Base-by-base conservation (phyloP, 2,888 invertebrate genomes). In the Xanthorhoe spadicearia region DNA sequence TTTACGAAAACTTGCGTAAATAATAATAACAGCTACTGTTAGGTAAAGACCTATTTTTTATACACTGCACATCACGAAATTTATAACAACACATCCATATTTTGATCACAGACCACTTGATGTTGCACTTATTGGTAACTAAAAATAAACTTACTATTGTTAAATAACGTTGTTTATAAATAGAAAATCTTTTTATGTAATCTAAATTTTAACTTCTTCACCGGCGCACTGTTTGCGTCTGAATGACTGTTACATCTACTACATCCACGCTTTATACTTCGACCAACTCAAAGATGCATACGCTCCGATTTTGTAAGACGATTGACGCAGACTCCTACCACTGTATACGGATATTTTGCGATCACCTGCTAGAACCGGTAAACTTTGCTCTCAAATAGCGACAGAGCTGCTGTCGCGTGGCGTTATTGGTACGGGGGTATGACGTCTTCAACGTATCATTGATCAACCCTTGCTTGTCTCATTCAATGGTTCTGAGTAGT, bases 251-350 rank as follows among this genome's bases (percentile, higher is more conserved):
- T 81, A 85, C 83, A 82, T 83, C 87, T 82, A 87, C 89, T 83
- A 84, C 87, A 78, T 78, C 89, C 76, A 81, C 83, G 86, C 87
- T 92, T 93, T 93, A 93, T 93, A 93, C 89, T 87, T 92, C 87
- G 86, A 89, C 87, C 88, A 84, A 83, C 80, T 82, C 82, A 90
- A 92, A 92, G 92, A 89, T 86, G 91, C 85, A 88, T 81, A 87
- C 87, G 73, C 81, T 74, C 78, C 76, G 92, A 90, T 93, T 93
- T 93, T 92, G 93, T 91, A 93, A 92, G 93, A 91, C 88, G 82
- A 78, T 83, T 80, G 81, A 81, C 82, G 77, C 82, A 80, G 82
- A 77, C 90, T 82, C 80, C 77, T 93, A 93, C 92, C 87, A 90
- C 80, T 72, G 70, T 66, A 84, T 77, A 58, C 66, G 63, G 70